These are phyloP conservation scores for Pavo muticus DNA, from an alignment of 2,113 vertebrate genomes.

Conservation along the genomic window DNA sequence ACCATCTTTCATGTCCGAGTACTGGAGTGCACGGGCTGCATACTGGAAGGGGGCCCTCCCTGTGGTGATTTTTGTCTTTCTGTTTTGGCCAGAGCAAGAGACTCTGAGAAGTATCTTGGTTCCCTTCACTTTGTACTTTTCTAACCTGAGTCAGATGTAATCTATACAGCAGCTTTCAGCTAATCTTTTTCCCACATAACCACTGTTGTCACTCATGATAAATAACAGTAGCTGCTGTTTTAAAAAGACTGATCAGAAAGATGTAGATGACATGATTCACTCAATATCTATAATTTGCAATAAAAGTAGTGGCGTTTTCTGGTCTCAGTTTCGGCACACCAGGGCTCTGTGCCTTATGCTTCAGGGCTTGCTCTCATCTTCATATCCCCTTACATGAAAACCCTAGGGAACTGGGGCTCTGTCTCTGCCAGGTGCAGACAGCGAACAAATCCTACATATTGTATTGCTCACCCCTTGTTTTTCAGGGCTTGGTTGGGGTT, in stretches of 20 bases:
- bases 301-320: background rate
- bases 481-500: background rate
- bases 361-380: background rate
- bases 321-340: background rate
- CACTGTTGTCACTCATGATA: background rate
- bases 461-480: rapidly evolving
- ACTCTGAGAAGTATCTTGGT: background rate
- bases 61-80: background rate
- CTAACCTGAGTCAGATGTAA: background rate
- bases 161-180: background rate
- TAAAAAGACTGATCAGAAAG: background rate
- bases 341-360: background rate
- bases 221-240: background rate
- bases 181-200: background rate
- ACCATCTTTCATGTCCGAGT: background rate
- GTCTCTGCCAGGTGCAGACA: background rate
- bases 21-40: background rate
- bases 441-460: background rate
- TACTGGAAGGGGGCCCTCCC: background rate
- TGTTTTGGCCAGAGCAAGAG: background rate
- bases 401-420: rapidly evolving
- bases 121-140: background rate
- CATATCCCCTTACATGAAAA: background rate
- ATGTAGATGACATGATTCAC: background rate
- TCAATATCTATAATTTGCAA: background rate